These are phyloP conservation scores for Athetis lepigone DNA, from an alignment of 2,888 invertebrate genomes.

Conservation along the genomic window DNA sequence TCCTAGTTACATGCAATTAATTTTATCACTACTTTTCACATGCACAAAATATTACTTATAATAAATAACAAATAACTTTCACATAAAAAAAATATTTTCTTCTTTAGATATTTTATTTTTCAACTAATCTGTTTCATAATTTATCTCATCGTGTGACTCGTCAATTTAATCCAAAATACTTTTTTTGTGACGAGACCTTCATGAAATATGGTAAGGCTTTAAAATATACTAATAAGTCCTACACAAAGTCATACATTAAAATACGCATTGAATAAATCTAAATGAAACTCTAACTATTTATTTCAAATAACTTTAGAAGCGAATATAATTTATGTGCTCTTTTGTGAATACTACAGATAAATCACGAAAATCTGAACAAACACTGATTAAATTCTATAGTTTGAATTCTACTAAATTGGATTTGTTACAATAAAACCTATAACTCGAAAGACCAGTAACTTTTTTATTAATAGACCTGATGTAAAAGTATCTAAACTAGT, in stretches of 20 bases:
- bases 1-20: too few relatives aligned
- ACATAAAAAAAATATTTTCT: too few relatives aligned
- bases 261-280: not conserved
- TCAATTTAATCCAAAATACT: too few relatives aligned
- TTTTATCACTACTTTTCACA: too few relatives aligned
- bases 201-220: not conserved
- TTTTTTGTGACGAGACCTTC: too few relatives aligned
- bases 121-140: too few relatives aligned
- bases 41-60: too few relatives aligned
- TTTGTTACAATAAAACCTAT: not conserved
- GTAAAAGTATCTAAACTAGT: too few relatives aligned
- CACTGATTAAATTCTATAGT: not conserved
- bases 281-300: not conserved
- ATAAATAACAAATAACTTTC: too few relatives aligned
- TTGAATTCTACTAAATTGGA: not conserved
- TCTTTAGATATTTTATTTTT: too few relatives aligned
- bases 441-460: not conserved
- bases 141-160: too few relatives aligned
- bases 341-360: not conserved
- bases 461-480: not conserved
- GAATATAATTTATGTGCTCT: conserved; percentile 7
- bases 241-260: not conserved
- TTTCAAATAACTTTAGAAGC: conserved; percentile 11
- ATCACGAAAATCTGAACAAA: not conserved
- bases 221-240: conserved; percentile 10